Percentiles rank a stretch among this genome's conserved stretches.
These are phyloP conservation scores for Mus minutoides DNA, from an alignment of 2,797 vertebrate species.

Conservation along the genomic window DNA sequence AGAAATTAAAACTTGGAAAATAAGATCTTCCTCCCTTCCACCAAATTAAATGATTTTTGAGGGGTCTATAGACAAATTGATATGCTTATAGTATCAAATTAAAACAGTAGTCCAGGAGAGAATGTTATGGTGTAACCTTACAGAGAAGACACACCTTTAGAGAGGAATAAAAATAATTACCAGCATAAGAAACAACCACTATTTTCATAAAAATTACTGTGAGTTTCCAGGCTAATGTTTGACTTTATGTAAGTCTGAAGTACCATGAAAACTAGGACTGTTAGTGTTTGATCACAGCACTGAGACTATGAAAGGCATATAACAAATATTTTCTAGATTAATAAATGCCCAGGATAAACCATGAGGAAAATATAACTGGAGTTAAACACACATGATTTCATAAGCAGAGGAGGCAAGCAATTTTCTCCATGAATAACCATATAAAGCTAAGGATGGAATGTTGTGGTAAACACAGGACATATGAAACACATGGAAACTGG, in stretches of 20 bases:
- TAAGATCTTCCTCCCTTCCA: background rate
- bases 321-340: slow-evolving; percentile 20
- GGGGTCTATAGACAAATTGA: background rate
- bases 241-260: background rate
- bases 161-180: background rate
- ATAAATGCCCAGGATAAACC: background rate
- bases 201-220: background rate
- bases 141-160: background rate
- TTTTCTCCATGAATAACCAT: background rate
- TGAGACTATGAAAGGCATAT: background rate
- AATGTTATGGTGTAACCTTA: background rate
- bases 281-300: background rate
- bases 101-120: background rate
- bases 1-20: background rate
- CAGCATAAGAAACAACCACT: background rate
- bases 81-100: background rate
- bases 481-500: background rate
- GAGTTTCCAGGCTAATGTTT: background rate
- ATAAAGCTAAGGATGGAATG: background rate
- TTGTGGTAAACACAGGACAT: background rate
- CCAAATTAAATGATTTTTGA: background rate
- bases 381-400: background rate
- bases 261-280: background rate
- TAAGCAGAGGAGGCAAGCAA: background rate
- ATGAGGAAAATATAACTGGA: background rate